phyloP scores from a whole-genome alignment of 2,113 vertebrate species.

The Dolichotis patagonum region DNA sequence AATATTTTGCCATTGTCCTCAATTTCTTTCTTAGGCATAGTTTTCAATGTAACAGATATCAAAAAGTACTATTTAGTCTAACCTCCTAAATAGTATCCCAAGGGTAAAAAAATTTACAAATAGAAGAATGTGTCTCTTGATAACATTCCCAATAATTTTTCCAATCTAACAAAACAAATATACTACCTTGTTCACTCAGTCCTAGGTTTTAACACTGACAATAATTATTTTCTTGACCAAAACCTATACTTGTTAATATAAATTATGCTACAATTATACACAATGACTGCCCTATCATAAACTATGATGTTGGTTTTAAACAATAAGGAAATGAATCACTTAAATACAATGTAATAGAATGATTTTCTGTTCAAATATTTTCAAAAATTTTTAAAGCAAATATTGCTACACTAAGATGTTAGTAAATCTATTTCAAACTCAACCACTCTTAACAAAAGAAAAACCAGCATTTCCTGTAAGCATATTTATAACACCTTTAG shows the following conservation, averaged over 20 bases:
- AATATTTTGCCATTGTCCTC: slow-evolving; percentile 23
- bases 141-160: background rate
- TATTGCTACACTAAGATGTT: slow-evolving; percentile 7
- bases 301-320: background rate
- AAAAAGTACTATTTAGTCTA: slow-evolving; percentile 42
- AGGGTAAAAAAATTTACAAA: slow-evolving; percentile 20
- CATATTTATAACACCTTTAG: background rate
- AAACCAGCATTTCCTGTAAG: slow-evolving; percentile 51
- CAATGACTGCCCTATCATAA: background rate
- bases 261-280: background rate
- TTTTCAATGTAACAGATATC: slow-evolving; percentile 38
- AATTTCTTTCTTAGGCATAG: background rate
- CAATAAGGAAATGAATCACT: slow-evolving; percentile 20
- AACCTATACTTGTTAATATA: slow-evolving; percentile 24
- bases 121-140: background rate
- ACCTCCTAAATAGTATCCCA: background rate
- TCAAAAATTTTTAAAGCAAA: slow-evolving; percentile 6
- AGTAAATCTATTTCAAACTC: slow-evolving; percentile 55
- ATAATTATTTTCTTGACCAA: slow-evolving; percentile 39
- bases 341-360: slow-evolving; percentile 34
- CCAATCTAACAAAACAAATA: slow-evolving; percentile 40
- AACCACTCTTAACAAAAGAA: slow-evolving; percentile 37
- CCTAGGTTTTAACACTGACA: background rate
- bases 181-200: background rate
- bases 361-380: slow-evolving; percentile 28